Percentiles rank a stretch among this genome's conserved stretches.
These are phyloP conservation scores for Drosophila rufa DNA, from an alignment of 1,140 invertebrate genomes.

Conservation along the genomic window DNA sequence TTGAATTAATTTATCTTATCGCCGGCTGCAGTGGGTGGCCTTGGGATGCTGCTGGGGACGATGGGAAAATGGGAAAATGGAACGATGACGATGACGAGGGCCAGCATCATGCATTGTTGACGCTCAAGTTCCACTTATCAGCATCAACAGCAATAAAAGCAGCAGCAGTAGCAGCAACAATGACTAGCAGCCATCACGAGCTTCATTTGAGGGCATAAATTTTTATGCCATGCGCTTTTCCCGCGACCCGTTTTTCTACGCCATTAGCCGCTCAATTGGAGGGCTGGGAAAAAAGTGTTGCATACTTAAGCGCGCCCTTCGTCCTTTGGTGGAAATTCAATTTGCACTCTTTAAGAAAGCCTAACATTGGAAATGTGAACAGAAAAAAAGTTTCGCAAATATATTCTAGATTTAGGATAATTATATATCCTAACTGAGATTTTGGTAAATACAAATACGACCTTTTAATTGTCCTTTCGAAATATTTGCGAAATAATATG, in stretches of 20 bases:
- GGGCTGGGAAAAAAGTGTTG: constrained; percentile 56
- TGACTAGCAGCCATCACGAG: constrained; percentile 48
- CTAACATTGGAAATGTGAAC: constrained; percentile 1
- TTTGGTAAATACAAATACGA: not conserved
- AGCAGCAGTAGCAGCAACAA: constrained; percentile 34
- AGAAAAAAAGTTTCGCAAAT: not conserved
- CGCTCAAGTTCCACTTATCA: constrained; percentile 77
- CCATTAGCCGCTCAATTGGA: constrained; percentile 64
- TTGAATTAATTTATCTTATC: constrained; percentile 83
- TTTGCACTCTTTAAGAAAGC: constrained; percentile 60
- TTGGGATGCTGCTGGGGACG: not conserved
- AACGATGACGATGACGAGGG: constrained; percentile 9
- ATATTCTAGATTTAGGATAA: not conserved
- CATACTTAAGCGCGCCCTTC: constrained; percentile 57
- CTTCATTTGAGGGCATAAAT: constrained; percentile 70
- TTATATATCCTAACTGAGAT: not conserved
- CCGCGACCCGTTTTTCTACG: constrained; percentile 65
- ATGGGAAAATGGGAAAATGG: constrained; percentile 11
- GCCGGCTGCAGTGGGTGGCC: constrained; percentile 51
- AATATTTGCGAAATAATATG: too few species aligned
- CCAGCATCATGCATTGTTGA: constrained; percentile 69
- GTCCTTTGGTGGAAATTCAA: constrained; percentile 54
- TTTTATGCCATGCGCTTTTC: constrained; percentile 75
- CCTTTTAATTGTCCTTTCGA: too few species aligned
- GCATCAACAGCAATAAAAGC: constrained; percentile 61